Conservation (phyloP, 35 echinoderm and acorn worm genomes). For the Patiria miniata region DNA sequence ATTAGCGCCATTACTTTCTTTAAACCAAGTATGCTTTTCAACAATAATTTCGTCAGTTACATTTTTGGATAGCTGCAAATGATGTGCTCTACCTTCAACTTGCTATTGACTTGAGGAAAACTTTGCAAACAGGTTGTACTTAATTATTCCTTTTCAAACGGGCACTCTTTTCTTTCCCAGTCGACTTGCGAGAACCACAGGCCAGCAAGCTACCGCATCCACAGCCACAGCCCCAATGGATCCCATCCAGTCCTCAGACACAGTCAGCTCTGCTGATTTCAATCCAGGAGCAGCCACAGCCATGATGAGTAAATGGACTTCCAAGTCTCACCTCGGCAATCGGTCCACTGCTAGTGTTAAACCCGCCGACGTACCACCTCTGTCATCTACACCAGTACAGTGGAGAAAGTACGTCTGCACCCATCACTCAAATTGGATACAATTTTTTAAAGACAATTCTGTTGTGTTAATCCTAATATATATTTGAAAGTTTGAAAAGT, state of each 20-base stretch:
- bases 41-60: too few relatives aligned
- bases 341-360: conserved; percentile 24
- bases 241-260: conserved; percentile 33
- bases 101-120: too few relatives aligned
- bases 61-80: too few relatives aligned
- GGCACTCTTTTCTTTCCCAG: background rate
- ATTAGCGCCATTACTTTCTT: too few relatives aligned
- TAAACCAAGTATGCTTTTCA: too few relatives aligned
- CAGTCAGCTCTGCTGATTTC: conserved; percentile 28
- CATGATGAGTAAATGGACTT: background rate
- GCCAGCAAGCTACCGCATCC: background rate
- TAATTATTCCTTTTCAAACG: background rate
- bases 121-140: background rate
- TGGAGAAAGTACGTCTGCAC: conserved; percentile 76
- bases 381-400: conserved; percentile 40
- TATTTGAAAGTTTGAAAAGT: too few relatives aligned
- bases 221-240: conserved; percentile 34
- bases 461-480: too few relatives aligned
- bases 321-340: conserved; percentile 17
- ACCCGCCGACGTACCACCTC: background rate
- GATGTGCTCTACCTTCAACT: too few relatives aligned
- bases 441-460: too few relatives aligned
- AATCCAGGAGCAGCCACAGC: background rate
- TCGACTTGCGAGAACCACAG: conserved; percentile 17
- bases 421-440: too few relatives aligned